phyloP scores from a whole-genome alignment of 2,113 vertebrate species.

The Oenanthe oenanthe region DNA sequence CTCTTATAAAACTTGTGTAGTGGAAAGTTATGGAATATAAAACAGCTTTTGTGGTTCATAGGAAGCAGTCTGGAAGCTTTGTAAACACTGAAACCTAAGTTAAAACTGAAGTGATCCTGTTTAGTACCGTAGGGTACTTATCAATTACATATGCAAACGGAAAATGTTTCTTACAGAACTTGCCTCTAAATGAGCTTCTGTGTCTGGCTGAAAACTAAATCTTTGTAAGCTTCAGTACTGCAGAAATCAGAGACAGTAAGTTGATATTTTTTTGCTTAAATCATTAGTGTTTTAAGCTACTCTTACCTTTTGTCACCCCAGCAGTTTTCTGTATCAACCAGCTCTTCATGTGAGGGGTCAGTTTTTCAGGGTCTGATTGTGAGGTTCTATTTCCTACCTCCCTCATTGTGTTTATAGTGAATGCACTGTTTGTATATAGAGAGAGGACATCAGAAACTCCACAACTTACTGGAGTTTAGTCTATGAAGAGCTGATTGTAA shows the following conservation, averaged over 20 bases:
- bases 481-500: slow-evolving; percentile 74
- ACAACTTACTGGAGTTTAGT: slow-evolving; percentile 78
- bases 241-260: slow-evolving; percentile 43
- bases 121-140: slow-evolving; percentile 53
- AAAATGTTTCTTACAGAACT: slow-evolving; percentile 22
- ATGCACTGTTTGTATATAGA: slow-evolving; percentile 61
- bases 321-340: slow-evolving; percentile 24
- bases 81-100: slow-evolving; percentile 61
- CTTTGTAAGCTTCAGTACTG: neutral
- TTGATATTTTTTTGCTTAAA: slow-evolving; percentile 4
- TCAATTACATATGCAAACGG: slow-evolving; percentile 60
- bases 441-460: slow-evolving; percentile 52
- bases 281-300: slow-evolving; percentile 1
- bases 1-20: neutral
- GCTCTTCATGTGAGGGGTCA: neutral
- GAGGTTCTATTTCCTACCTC: slow-evolving; percentile 68
- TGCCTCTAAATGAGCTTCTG: slow-evolving; percentile 64
- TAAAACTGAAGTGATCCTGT: slow-evolving; percentile 51
- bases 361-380: slow-evolving; percentile 8
- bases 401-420: slow-evolving; percentile 76
- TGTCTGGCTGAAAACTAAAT: slow-evolving; percentile 59
- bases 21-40: slow-evolving; percentile 24
- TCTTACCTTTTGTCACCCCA: slow-evolving; percentile 28
- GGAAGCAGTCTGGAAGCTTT: slow-evolving; percentile 53
- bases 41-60: slow-evolving; percentile 31